Percentiles rank a stretch among this genome's conserved stretches.
Conservation (phyloP, 2,113 vertebrate genomes). For the Grammomys dolichurus region DNA sequence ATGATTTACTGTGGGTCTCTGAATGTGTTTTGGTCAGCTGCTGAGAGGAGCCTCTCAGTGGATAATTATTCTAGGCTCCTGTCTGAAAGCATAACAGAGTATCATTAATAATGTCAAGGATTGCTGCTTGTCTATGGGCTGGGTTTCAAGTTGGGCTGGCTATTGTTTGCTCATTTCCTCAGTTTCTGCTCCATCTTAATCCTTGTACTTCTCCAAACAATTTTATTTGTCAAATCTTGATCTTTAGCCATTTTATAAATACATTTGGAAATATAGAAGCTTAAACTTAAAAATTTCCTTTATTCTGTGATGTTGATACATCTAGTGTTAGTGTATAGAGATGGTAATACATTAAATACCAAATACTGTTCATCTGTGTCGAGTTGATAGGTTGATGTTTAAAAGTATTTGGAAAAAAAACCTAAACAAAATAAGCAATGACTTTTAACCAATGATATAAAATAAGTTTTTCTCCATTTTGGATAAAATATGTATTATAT, state of each 20-base stretch:
- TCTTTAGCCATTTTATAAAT: neutral
- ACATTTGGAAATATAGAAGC: neutral
- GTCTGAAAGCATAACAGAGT: too few relatives aligned
- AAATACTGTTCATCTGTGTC: neutral
- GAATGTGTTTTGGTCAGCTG: too few relatives aligned
- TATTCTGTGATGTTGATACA: neutral
- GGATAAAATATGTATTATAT: neutral
- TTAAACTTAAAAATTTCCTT: neutral
- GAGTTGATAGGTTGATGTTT: neutral
- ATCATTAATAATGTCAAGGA: too few relatives aligned
- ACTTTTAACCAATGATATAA: neutral
- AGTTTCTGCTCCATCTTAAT: too few relatives aligned
- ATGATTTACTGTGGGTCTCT: too few relatives aligned
- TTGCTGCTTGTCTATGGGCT: too few relatives aligned
- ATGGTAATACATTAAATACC: neutral
- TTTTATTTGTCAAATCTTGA: neutral
- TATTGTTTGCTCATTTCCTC: too few relatives aligned
- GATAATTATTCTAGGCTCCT: too few relatives aligned
- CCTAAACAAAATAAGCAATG: slow-evolving; percentile 18
- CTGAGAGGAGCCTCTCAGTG: too few relatives aligned
- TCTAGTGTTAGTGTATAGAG: neutral
- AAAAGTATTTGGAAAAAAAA: neutral
- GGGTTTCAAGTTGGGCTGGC: too few relatives aligned
- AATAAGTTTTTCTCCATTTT: neutral
- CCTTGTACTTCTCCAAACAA: neutral